Evolutionary conservation across 2,888 invertebrate genomes (phyloP).

Genomic region (Clostera curtula): DNA sequence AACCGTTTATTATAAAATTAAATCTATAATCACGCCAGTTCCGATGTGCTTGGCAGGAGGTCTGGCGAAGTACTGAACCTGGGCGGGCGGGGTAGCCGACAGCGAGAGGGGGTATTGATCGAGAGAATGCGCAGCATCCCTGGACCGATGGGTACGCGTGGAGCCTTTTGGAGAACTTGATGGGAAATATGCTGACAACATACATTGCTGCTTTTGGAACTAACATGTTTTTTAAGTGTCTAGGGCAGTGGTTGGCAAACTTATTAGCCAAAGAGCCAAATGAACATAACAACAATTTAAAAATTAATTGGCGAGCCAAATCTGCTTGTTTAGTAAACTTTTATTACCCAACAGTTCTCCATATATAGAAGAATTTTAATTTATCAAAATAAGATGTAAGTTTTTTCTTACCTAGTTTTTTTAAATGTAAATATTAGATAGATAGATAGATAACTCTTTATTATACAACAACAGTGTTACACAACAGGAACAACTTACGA

Average conservation of each 20-base stretch:
- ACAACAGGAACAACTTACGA: too few species aligned
- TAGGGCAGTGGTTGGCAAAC: not conserved
- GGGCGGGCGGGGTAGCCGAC: conserved; percentile 23
- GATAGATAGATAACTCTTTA: too few species aligned
- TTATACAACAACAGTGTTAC: too few species aligned
- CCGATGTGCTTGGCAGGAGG: conserved; percentile 15
- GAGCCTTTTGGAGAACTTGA: conserved; percentile 14
- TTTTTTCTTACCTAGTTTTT: too few species aligned
- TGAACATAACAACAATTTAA: not conserved
- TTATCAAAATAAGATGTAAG: too few species aligned
- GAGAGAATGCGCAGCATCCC: conserved; percentile 55
- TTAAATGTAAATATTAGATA: too few species aligned
- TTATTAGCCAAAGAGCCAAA: not conserved
- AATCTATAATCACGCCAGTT: conserved; percentile 13
- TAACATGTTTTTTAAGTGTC: conserved; percentile 1
- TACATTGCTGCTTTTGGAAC: conserved; percentile 27
- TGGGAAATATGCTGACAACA: conserved; percentile 4
- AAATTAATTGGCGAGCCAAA: too few species aligned
- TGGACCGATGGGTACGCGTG: conserved; percentile 21
- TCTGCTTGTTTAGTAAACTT: too few species aligned
- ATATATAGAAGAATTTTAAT: too few species aligned
- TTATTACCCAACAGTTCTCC: too few species aligned
- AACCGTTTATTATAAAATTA: too few species aligned
- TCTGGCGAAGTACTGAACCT: conserved; percentile 41
- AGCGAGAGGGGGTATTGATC: conserved; percentile 48